These are phyloP conservation scores for Heliothis virescens DNA, from an alignment of 1,140 invertebrate species.

Conservation along the genomic window DNA sequence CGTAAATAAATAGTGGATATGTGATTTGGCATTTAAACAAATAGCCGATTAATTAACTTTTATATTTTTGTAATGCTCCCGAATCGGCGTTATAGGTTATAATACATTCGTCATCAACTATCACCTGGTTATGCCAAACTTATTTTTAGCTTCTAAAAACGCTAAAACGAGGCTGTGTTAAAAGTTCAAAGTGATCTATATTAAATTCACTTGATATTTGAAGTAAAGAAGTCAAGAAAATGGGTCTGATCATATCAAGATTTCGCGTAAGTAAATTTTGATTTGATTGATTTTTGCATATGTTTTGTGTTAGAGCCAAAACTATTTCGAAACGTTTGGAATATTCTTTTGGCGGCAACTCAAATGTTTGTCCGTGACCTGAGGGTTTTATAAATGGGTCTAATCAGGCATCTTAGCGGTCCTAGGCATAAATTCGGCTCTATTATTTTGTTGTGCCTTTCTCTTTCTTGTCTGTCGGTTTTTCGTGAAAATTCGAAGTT, in stretches of 20 bases:
- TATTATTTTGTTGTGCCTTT: conserved; percentile 2
- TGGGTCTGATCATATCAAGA: conserved; percentile 73
- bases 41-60: conserved; percentile 32
- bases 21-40: conserved; percentile 36
- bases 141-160: conserved; percentile 71
- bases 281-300: conserved; percentile 62
- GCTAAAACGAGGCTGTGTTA: conserved; percentile 56
- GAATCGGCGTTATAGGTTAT: conserved; percentile 73
- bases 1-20: conserved; percentile 43
- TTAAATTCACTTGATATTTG: conserved; percentile 51
- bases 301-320: conserved; percentile 73
- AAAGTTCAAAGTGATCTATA: conserved; percentile 55
- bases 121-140: conserved; percentile 62
- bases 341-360: conserved; percentile 69
- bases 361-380: conserved; percentile 61
- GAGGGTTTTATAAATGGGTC: conserved; percentile 39
- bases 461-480: background rate
- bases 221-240: conserved; percentile 62
- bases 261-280: conserved; percentile 55
- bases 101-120: conserved; percentile 71
- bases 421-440: background rate
- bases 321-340: conserved; percentile 71
- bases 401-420: conserved; percentile 6
- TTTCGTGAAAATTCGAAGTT: conserved; percentile 9
- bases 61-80: conserved; percentile 48